Evolutionary conservation across 2,113 vertebrate species (phyloP).

Genomic region (Psilopsiagon aurifrons): DNA sequence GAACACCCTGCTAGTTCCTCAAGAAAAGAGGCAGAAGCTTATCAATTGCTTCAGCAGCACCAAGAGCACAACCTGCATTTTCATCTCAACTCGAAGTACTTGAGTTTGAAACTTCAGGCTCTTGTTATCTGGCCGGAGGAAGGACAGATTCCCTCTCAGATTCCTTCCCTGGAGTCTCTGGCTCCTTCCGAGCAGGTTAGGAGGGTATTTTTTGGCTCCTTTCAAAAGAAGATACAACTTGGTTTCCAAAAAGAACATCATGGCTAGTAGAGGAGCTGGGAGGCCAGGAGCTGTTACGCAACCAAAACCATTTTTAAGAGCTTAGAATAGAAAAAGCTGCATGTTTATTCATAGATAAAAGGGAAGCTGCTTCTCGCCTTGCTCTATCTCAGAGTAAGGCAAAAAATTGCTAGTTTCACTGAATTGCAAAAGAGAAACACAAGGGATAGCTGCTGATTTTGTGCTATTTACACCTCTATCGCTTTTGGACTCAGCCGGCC

Average conservation of each 20-base stretch:
- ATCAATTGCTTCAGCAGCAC: background rate
- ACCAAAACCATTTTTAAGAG: background rate
- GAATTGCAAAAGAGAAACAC: slow-evolving; percentile 1
- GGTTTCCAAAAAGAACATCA: slow-evolving; percentile 7
- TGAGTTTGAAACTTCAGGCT: background rate
- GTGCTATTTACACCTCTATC: background rate
- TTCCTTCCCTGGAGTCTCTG: background rate
- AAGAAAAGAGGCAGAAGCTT: background rate
- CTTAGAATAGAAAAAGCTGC: slow-evolving; percentile 38
- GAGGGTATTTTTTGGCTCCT: background rate
- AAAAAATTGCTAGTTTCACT: background rate
- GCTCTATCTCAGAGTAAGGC: background rate
- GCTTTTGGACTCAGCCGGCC: background rate
- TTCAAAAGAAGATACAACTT: background rate
- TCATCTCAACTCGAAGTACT: background rate
- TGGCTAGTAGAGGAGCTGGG: slow-evolving; percentile 10
- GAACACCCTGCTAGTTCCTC: background rate
- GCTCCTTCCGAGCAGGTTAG: slow-evolving; percentile 14
- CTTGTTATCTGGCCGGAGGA: background rate
- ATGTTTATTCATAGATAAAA: slow-evolving; percentile 47
- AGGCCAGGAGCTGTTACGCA: slow-evolving; percentile 32
- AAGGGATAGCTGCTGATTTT: background rate
- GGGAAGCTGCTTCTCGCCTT: background rate
- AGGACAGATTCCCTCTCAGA: background rate
- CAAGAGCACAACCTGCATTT: background rate